Conservation (phyloP, 2,888 invertebrate species). For the Lasioglossum oenotherae region DNA sequence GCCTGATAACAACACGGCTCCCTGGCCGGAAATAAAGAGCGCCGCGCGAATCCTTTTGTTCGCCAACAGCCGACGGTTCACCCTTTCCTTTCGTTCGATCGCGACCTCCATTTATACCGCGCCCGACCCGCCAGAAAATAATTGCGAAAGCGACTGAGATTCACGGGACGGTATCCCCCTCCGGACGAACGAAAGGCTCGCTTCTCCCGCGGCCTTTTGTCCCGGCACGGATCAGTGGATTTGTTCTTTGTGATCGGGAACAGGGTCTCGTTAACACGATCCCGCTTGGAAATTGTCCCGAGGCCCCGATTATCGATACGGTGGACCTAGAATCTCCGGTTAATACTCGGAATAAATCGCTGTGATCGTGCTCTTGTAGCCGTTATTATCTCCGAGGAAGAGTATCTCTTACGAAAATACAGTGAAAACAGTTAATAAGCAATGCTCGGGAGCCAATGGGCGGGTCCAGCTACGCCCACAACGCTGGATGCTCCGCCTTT, state of each 20-base stretch:
- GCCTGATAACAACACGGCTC: slow-evolving; percentile 65
- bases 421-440: neutral
- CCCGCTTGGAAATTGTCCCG: slow-evolving; percentile 22
- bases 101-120: slow-evolving; percentile 59
- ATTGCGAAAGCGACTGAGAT: slow-evolving; percentile 58
- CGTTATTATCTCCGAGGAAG: neutral
- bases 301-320: neutral
- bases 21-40: slow-evolving; percentile 63
- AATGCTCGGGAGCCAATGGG: neutral
- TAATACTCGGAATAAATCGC: slow-evolving; percentile 3
- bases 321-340: neutral
- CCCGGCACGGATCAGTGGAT: slow-evolving; percentile 14
- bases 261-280: slow-evolving; percentile 27
- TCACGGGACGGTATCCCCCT: slow-evolving; percentile 17
- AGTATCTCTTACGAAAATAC: neutral
- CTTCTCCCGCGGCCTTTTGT: slow-evolving; percentile 19
- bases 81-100: slow-evolving; percentile 49
- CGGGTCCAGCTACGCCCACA: neutral
- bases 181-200: slow-evolving; percentile 3
- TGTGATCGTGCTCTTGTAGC: neutral
- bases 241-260: slow-evolving; percentile 29
- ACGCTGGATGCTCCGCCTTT: neutral
- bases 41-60: slow-evolving; percentile 60
- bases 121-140: slow-evolving; percentile 52
- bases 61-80: slow-evolving; percentile 32